Evolutionary conservation across 2,113 vertebrate species (phyloP).

Genomic region (Neodontobutis hainanensis): DNA sequence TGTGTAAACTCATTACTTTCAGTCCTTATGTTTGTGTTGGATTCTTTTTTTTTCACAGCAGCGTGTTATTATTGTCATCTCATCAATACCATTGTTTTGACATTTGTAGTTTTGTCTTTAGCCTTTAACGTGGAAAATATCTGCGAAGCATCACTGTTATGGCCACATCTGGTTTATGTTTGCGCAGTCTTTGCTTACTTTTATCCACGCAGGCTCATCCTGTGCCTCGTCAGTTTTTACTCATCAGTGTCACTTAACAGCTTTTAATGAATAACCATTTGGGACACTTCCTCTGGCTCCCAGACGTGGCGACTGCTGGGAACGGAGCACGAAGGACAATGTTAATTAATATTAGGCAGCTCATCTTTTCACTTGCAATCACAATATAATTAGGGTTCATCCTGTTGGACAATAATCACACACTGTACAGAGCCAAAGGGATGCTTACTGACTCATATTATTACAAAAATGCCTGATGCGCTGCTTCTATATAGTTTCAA

Average conservation of each 20-base stretch:
- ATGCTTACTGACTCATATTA: neutral
- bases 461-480: conserved; percentile 5
- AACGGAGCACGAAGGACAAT: conserved; percentile 35
- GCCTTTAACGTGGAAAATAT: conserved; percentile 23
- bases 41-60: conserved; percentile 1
- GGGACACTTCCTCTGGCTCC: conserved; percentile 22
- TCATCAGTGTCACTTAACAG: conserved; percentile 16
- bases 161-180: conserved; percentile 9
- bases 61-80: neutral
- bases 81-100: conserved; percentile 10
- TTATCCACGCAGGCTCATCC: conserved; percentile 13
- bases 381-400: conserved; percentile 25
- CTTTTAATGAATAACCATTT: conserved; percentile 50
- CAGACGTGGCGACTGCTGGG: conserved; percentile 8
- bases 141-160: conserved; percentile 19
- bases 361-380: conserved; percentile 41
- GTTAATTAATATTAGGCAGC: conserved; percentile 36
- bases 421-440: conserved; percentile 8
- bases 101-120: neutral
- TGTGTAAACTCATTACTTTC: conserved; percentile 4
- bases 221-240: conserved; percentile 10
- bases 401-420: neutral
- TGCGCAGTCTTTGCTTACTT: conserved; percentile 3
- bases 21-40: neutral
- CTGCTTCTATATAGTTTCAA: neutral